Conservation (phyloP, 1,140 invertebrate species). For the Anoplophora glabripennis region DNA sequence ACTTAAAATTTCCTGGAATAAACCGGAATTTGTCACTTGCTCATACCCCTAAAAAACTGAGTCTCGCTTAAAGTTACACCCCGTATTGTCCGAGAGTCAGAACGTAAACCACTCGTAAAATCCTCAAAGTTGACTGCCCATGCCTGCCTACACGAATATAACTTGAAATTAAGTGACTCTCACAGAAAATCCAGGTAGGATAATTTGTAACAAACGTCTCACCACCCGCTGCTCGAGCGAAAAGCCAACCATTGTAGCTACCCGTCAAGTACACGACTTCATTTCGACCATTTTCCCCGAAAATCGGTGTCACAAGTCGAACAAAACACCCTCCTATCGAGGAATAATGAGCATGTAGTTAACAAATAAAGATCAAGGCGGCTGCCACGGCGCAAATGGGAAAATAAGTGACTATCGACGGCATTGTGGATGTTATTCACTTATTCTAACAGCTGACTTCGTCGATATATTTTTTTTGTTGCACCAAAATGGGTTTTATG, state of each 20-base stretch:
- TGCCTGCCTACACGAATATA: not conserved
- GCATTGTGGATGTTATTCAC: conserved; percentile 8
- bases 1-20: too few relatives aligned
- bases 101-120: conserved; percentile 13
- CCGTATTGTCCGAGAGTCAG: too few relatives aligned
- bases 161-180: conserved; percentile 15
- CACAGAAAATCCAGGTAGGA: conserved; percentile 13
- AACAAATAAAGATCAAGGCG: conserved; percentile 31
- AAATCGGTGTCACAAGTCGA: conserved; percentile 21
- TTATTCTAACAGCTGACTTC: conserved; percentile 16
- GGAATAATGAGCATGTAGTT: conserved; percentile 31
- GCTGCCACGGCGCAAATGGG: conserved; percentile 24
- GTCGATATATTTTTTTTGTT: conserved; percentile 14
- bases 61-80: too few relatives aligned
- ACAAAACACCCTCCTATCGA: conserved; percentile 18
- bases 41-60: too few relatives aligned
- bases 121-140: conserved; percentile 9
- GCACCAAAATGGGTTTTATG: conserved; percentile 20
- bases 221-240: conserved; percentile 15
- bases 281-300: conserved; percentile 28
- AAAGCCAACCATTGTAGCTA: conserved; percentile 14
- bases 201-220: conserved; percentile 37
- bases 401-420: conserved; percentile 29
- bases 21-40: too few relatives aligned
- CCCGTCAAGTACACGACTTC: conserved; percentile 20